These are phyloP conservation scores for Spilosoma lubricipeda DNA, from an alignment of 2,888 invertebrate species.

Conservation along the genomic window DNA sequence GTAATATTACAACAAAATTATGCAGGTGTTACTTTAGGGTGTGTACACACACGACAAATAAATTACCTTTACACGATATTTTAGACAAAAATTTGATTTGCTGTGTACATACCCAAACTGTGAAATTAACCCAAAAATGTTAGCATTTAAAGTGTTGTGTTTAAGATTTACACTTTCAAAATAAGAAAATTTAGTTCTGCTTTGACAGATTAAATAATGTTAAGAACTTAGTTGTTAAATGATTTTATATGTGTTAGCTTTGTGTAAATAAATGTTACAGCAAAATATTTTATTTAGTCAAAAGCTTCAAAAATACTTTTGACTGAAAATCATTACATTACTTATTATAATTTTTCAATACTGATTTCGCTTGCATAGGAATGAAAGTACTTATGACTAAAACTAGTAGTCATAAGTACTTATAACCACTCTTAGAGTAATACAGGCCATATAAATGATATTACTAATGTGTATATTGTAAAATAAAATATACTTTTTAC, in stretches of 20 bases:
- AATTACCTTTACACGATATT: too few species aligned
- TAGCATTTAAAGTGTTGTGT: background rate
- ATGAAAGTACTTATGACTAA: background rate
- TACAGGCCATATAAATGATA: too few species aligned
- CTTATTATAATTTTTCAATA: background rate
- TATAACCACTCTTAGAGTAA: background rate
- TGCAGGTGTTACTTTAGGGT: too few species aligned
- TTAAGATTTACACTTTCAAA: background rate
- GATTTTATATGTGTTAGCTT: background rate
- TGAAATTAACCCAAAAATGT: background rate
- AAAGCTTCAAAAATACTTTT: background rate
- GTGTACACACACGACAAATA: too few species aligned
- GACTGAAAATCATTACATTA: background rate
- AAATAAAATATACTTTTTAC: too few species aligned
- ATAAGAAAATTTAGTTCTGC: background rate
- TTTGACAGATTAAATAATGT: background rate
- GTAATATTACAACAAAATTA: background rate
- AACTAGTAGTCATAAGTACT: background rate
- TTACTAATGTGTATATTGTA: too few species aligned
- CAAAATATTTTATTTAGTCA: background rate
- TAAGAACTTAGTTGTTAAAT: background rate
- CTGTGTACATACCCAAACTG: background rate
- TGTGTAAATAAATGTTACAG: background rate
- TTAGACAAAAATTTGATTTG: background rate
- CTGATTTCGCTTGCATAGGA: background rate